A percentile compares a stretch with the other conserved stretches of the same genome.
Evolutionary conservation across 2,113 vertebrate genomes (phyloP).

Genomic region (Scatophagus argus): DNA sequence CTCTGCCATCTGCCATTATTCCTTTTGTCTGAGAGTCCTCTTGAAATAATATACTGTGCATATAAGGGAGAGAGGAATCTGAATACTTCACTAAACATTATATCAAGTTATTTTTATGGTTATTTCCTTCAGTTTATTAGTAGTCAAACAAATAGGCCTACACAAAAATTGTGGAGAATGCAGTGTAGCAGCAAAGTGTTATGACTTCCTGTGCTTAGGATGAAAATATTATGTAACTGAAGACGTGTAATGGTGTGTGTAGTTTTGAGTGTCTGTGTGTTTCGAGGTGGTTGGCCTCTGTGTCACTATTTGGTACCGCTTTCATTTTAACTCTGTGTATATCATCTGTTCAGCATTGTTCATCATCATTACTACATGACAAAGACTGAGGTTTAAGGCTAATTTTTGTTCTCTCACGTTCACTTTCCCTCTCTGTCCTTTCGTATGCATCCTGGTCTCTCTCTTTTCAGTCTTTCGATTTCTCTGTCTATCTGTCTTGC

Average conservation of each 20-base stretch:
- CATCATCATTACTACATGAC: conserved; percentile 64
- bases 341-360: conserved; percentile 68
- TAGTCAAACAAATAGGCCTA: not conserved
- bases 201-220: conserved; percentile 30
- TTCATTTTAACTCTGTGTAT: conserved; percentile 51
- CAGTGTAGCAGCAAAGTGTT: not conserved
- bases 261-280: not conserved
- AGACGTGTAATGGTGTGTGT: not conserved
- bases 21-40: too few relatives aligned
- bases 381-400: conserved; percentile 62
- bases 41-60: too few relatives aligned
- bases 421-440: conserved; percentile 27
- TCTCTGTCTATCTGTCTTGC: not conserved
- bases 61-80: not conserved
- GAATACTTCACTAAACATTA: not conserved
- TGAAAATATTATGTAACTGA: not conserved
- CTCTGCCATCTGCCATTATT: too few relatives aligned
- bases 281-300: conserved; percentile 15
- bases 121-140: not conserved
- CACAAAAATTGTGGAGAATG: not conserved
- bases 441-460: not conserved
- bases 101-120: not conserved
- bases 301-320: conserved; percentile 44
- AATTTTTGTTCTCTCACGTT: conserved; percentile 36
- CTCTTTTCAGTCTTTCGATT: not conserved